These are phyloP conservation scores for Drosophila diplacantha DNA, from an alignment of 2,888 invertebrate genomes.

Conservation along the genomic window DNA sequence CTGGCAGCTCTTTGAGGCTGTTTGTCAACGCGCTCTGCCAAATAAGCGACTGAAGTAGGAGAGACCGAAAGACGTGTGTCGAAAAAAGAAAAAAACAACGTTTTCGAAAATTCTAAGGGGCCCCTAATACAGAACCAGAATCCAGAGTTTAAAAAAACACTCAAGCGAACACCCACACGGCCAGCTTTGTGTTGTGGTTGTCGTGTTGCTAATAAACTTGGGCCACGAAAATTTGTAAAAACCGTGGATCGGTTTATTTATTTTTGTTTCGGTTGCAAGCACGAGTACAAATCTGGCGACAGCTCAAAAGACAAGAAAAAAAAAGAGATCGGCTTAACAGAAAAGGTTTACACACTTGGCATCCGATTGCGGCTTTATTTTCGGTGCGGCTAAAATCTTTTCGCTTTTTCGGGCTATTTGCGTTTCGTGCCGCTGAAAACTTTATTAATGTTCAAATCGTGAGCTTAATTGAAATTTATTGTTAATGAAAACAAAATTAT, in stretches of 20 bases:
- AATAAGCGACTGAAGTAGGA: neutral
- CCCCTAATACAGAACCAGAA: conserved; percentile 24
- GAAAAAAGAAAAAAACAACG: neutral
- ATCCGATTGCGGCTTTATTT: conserved; percentile 30
- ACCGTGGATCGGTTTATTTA: neutral
- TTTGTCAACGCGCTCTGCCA: conserved; percentile 52
- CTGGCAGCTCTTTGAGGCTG: conserved; percentile 21
- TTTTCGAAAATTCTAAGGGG: neutral
- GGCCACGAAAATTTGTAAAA: conserved; percentile 31
- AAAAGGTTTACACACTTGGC: conserved; percentile 45
- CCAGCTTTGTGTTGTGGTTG: conserved; percentile 9
- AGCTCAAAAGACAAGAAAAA: conserved; percentile 27
- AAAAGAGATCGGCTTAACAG: neutral
- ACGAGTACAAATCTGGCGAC: conserved; percentile 34
- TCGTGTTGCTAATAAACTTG: conserved; percentile 53
- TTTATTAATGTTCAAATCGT: conserved; percentile 71
- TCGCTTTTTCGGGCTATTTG: conserved; percentile 48
- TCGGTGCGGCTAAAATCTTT: conserved; percentile 14
- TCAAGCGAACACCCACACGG: conserved; percentile 52
- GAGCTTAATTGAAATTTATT: conserved; percentile 73
- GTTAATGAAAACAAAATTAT: conserved; percentile 66
- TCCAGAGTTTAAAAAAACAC: conserved; percentile 12
- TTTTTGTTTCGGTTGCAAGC: neutral
- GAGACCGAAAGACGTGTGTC: neutral
- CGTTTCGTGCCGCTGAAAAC: conserved; percentile 64